Evolutionary conservation across 1,140 invertebrate species (phyloP), one percentile per base, ranked within the genome.

Genomic region (Holcopasites calliopsidis): DNA sequence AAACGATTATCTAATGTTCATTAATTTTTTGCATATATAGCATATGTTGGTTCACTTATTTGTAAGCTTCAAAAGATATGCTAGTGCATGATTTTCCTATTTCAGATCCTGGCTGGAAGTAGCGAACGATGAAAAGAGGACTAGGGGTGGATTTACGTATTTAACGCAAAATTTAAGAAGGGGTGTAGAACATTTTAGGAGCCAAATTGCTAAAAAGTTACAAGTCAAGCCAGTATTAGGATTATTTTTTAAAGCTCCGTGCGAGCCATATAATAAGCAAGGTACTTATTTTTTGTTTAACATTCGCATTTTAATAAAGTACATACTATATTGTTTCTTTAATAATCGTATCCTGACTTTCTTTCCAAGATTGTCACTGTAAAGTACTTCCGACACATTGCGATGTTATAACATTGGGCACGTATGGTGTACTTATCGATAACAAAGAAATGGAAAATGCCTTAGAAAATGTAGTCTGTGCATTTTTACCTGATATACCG

Each of bases 91-190:
- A 8, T 1, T 10, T 66, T 66, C 55, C 13, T 47, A 66, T 80
- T 85, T 6, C n/a, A 90, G 88, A 70, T 79, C 77, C 5, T 90
- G 89, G 89, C 73, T 64, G 31, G 88, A 88, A 52, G 88, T 82
- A 18, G 87, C 88, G 13, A 73, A 72, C 28, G 75, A 76, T 52
- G 88, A 89, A 60, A 69, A 69, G 31, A 64, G 44, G 44, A 81
- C 70, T 40, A 80, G 83, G 52, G 60, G 82, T 50, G 62, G 75
- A 11, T 80, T 85, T 31, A 47, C 76, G 7, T 72, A 52, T 68
- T 57, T 75, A 10, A 28, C 28, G 16, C 8, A 47, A 42, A 18
- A 13, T 28, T 54, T 28, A 16, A 16, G 6, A 47, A 21, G 0
- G 5, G 1, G 11, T 5, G n/a, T 11, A 10, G 26, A 64, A 10